Conservation (phyloP, 92 coral and sea anemone species). For the Siderastrea siderea region DNA sequence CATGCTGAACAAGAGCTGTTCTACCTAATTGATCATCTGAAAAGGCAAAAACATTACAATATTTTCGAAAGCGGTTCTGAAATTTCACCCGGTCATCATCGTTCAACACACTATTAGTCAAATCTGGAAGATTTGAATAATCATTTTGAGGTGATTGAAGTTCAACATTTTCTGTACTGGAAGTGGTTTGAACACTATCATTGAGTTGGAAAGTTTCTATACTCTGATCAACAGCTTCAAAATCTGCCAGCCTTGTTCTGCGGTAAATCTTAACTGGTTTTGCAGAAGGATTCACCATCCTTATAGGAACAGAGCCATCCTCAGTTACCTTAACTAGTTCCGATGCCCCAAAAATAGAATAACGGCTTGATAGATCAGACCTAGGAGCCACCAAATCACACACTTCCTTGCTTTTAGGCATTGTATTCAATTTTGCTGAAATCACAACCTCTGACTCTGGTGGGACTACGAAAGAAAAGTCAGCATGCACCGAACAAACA, state of each 20-base stretch:
- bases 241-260: too few relatives aligned
- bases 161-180: too few relatives aligned
- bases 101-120: not conserved
- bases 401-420: not conserved
- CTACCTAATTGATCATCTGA: slow-evolving; percentile 40
- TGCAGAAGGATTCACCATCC: too few relatives aligned
- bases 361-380: too few relatives aligned
- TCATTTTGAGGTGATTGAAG: not conserved
- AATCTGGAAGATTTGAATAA: not conserved
- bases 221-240: too few relatives aligned
- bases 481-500: not conserved
- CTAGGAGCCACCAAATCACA: too few relatives aligned
- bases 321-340: too few relatives aligned
- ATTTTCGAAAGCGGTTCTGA: not conserved
- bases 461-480: not conserved
- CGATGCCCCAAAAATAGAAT: too few relatives aligned
- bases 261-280: too few relatives aligned
- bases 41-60: slow-evolving; percentile 33
- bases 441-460: not conserved
- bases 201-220: too few relatives aligned
- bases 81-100: not conserved
- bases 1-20: slow-evolving; percentile 35
- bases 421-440: not conserved
- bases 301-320: too few relatives aligned
- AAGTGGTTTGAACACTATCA: too few relatives aligned